Percentiles rank a stretch among this genome's conserved stretches.
Conservation (phyloP, 2,888 invertebrate species). For the Oscheius myriophilus region DNA sequence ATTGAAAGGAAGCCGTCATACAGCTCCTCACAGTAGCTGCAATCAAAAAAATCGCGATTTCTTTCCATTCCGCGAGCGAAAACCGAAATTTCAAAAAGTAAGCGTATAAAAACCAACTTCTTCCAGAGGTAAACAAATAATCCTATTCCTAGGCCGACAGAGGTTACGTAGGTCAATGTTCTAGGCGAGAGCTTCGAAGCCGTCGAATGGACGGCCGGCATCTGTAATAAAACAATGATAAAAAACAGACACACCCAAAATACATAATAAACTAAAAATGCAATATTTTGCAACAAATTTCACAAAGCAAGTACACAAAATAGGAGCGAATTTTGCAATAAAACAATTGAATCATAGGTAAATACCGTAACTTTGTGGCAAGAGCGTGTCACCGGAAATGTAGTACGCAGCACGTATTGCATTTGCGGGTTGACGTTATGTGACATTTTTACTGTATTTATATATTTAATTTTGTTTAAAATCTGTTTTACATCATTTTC, state of each 20-base stretch:
- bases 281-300: background rate
- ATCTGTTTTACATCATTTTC: too few relatives aligned
- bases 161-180: background rate
- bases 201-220: background rate
- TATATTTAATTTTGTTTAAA: too few relatives aligned
- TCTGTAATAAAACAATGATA: background rate
- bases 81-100: background rate
- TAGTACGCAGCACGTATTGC: too few relatives aligned
- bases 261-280: background rate
- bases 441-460: too few relatives aligned
- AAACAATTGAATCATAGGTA: too few relatives aligned
- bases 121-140: slow-evolving; percentile 2
- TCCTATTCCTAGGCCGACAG: slow-evolving; percentile 20
- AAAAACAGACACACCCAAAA: background rate
- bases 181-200: background rate
- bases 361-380: too few relatives aligned
- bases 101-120: slow-evolving; percentile 4
- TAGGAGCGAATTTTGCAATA: background rate
- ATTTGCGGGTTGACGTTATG: too few relatives aligned
- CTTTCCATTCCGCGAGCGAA: slow-evolving; percentile 7
- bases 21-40: too few relatives aligned
- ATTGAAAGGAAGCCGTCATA: too few relatives aligned
- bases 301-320: background rate
- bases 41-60: too few relatives aligned
- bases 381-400: too few relatives aligned